Evolutionary conservation across 2,888 invertebrate species (phyloP).

Genomic region (Esperia sulphurella): DNA sequence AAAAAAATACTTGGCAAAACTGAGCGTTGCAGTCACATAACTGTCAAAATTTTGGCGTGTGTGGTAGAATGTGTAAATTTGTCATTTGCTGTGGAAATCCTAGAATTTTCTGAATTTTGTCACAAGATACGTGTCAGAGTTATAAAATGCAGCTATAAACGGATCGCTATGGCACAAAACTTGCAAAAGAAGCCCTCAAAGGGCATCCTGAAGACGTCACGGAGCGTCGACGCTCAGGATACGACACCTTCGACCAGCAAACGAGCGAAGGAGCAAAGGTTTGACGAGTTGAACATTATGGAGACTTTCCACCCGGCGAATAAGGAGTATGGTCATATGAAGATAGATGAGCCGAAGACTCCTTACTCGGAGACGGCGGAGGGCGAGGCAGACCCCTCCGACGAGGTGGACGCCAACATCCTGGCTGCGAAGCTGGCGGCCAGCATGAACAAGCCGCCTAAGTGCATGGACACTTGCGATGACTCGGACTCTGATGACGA

Average conservation of each 20-base stretch:
- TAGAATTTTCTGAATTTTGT: background rate
- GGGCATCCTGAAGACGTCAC: constrained; percentile 95
- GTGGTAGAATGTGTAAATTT: constrained; percentile 23
- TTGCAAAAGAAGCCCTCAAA: constrained; percentile 90
- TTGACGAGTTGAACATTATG: constrained; percentile 99
- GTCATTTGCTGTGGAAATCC: constrained; percentile 28
- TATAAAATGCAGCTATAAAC: constrained; percentile 41
- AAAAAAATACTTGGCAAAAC: background rate
- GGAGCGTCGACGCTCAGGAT: constrained; percentile 90
- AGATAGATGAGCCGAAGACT: constrained; percentile 97
- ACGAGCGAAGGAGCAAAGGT: constrained; percentile 85
- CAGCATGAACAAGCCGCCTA: constrained; percentile 73
- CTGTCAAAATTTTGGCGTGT: constrained; percentile 13
- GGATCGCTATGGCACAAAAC: constrained; percentile 83
- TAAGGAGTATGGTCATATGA: constrained; percentile 99
- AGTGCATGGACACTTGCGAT: constrained; percentile 56
- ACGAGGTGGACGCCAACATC: constrained; percentile 83
- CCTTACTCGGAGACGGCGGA: constrained; percentile 85
- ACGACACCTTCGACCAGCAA: constrained; percentile 66
- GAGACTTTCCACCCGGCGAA: constrained; percentile 98
- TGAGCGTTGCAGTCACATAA: constrained; percentile 9
- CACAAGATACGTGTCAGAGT: constrained; percentile 16
- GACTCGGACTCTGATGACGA: constrained; percentile 80
- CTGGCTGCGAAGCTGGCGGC: constrained; percentile 86
- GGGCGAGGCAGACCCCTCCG: constrained; percentile 77